A percentile compares a stretch with the other conserved stretches of the same genome.
These are phyloP conservation scores for Nematopogon swammerdamellus DNA, from an alignment of 2,888 invertebrate genomes.

Conservation along the genomic window DNA sequence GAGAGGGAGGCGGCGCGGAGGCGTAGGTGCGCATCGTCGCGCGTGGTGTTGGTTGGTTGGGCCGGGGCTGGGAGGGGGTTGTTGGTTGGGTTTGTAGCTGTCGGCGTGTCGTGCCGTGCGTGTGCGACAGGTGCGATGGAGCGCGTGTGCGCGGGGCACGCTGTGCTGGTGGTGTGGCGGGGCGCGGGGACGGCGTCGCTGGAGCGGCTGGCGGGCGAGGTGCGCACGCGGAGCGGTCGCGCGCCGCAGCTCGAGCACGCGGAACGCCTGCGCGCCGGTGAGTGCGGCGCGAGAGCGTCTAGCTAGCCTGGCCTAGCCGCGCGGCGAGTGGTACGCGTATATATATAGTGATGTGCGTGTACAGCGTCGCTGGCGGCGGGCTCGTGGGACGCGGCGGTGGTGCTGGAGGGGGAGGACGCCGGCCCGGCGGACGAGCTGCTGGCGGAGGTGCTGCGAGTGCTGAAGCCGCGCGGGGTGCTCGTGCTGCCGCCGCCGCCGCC, in stretches of 20 bases:
- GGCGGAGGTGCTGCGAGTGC: conserved; percentile 54
- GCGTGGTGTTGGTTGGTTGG: too few relatives aligned
- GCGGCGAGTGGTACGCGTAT: too few relatives aligned
- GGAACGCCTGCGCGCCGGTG: not conserved
- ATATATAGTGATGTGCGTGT: not conserved
- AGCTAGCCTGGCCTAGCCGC: too few relatives aligned
- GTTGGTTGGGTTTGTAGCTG: too few relatives aligned
- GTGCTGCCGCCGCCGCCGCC: conserved; percentile 23
- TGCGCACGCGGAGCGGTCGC: conserved; percentile 1
- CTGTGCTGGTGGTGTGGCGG: not conserved
- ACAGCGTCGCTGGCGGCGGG: not conserved
- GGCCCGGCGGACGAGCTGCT: conserved; percentile 23
- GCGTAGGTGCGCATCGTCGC: too few relatives aligned
- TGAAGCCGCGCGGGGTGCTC: conserved; percentile 62
- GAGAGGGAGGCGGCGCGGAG: too few relatives aligned
- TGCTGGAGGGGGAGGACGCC: conserved; percentile 18
- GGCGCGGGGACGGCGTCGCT: not conserved
- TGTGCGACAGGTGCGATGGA: too few relatives aligned
- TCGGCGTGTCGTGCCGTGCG: too few relatives aligned
- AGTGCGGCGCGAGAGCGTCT: not conserved
- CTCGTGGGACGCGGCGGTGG: conserved; percentile 14
- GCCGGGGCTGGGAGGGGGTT: too few relatives aligned
- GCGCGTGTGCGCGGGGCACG: conserved; percentile 18
- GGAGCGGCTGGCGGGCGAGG: conserved; percentile 1
- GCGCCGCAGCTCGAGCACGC: not conserved